Percentiles rank a stretch among this genome's conserved stretches.
Conservation (phyloP, 2,113 vertebrate species). For the Dicaeum eximium region DNA sequence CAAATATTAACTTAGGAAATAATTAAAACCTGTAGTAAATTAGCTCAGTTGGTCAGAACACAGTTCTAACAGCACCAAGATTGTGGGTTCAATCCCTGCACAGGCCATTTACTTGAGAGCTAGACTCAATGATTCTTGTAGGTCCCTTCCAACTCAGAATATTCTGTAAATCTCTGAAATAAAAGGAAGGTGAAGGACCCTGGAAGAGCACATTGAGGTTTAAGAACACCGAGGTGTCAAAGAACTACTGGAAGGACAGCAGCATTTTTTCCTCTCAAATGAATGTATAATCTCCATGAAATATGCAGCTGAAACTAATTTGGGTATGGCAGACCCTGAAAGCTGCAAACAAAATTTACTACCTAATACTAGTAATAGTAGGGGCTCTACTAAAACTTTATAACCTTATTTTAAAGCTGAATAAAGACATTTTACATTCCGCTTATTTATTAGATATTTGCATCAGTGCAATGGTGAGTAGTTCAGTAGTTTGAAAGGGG, state of each 20-base stretch:
- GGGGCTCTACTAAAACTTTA: neutral
- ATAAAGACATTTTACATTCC: neutral
- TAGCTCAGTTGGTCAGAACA: neutral
- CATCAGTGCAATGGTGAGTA: neutral
- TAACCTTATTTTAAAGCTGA: slow-evolving; percentile 6
- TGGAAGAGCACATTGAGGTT: neutral
- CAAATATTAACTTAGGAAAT: neutral
- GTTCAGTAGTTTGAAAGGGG: neutral
- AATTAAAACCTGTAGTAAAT: neutral
- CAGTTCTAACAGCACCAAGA: neutral
- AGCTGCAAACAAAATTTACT: slow-evolving; percentile 4
- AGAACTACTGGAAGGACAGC: neutral
- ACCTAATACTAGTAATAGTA: neutral
- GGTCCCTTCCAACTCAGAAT: neutral
- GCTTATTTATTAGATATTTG: slow-evolving; percentile 34
- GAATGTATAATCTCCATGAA: neutral
- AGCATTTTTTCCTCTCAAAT: neutral
- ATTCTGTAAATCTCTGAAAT: neutral
- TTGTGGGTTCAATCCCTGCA: neutral
- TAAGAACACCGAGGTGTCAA: neutral
- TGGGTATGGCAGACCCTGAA: neutral
- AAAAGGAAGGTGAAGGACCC: neutral
- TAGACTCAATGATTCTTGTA: neutral
- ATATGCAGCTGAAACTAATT: neutral
- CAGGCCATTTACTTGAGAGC: neutral